These are phyloP conservation scores for Phrynosoma blainvillii DNA, from an alignment of 2,113 vertebrate species.

Conservation along the genomic window DNA sequence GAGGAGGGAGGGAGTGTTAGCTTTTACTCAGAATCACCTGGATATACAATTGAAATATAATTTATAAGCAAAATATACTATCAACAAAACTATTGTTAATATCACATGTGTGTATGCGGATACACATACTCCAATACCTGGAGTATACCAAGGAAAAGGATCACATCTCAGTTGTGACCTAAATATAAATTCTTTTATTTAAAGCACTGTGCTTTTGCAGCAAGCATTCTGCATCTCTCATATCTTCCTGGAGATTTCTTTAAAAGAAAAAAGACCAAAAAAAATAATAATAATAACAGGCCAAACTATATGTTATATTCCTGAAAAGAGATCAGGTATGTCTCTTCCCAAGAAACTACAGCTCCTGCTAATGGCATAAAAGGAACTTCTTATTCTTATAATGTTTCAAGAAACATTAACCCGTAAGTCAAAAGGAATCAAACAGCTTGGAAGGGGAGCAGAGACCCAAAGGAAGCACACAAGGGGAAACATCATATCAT, in stretches of 20 bases:
- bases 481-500: slow-evolving; percentile 6
- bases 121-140: no score
- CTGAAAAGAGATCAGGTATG: slow-evolving; percentile 1
- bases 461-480: slow-evolving; percentile 20
- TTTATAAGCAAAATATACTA: slow-evolving; percentile 38
- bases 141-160: no score
- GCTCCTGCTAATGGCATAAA: slow-evolving; percentile 24
- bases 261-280: not conserved
- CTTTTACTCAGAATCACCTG: no score
- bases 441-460: slow-evolving; percentile 26
- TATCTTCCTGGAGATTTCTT: not conserved
- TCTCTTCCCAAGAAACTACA: not conserved
- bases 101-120: not conserved
- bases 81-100: slow-evolving; percentile 53
- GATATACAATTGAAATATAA: slow-evolving; percentile 34
- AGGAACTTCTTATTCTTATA: slow-evolving; percentile 21
- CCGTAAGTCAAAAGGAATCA: slow-evolving; percentile 4
- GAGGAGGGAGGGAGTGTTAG: not conserved
- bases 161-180: no score
- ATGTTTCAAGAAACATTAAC: slow-evolving; percentile 31
- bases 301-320: slow-evolving; percentile 37
- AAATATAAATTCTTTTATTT: slow-evolving; percentile 47
- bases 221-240: slow-evolving; percentile 14
- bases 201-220: slow-evolving; percentile 41
- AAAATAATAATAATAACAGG: slow-evolving; percentile 10